phyloP scores from a whole-genome alignment of 1,140 invertebrate species.

The Antheraea mylitta region DNA sequence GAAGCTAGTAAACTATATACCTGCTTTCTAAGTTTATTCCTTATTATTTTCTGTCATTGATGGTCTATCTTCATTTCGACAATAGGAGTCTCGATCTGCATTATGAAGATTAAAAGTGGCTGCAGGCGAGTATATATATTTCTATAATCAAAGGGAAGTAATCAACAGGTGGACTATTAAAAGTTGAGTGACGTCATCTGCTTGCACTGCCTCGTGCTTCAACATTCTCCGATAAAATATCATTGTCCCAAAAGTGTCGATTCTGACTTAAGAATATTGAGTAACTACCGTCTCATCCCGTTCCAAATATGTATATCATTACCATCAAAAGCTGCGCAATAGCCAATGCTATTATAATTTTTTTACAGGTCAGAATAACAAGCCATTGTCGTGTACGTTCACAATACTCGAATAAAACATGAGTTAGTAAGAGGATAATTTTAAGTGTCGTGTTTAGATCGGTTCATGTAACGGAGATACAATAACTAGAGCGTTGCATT shows the following conservation, averaged over 20 bases:
- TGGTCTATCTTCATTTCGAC: not conserved
- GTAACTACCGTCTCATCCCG: not conserved
- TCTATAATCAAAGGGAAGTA: conserved; percentile 21
- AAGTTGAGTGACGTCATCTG: conserved; percentile 17
- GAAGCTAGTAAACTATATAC: too few species aligned
- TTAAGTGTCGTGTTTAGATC: not conserved
- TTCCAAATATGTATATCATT: not conserved
- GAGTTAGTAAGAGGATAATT: not conserved
- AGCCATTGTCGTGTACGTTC: not conserved
- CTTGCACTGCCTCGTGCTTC: conserved; percentile 18
- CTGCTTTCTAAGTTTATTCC: too few species aligned
- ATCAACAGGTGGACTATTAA: conserved; percentile 24
- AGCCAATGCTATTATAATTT: not conserved
- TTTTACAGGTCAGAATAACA: not conserved
- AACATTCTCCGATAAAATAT: conserved; percentile 42
- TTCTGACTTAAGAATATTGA: conserved; percentile 15
- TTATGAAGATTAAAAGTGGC: conserved; percentile 5
- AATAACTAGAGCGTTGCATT: conserved; percentile 66
- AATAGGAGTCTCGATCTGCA: not conserved
- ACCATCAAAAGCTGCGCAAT: not conserved
- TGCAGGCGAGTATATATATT: conserved; percentile 15
- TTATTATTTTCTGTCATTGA: not conserved
- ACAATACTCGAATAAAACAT: not conserved
- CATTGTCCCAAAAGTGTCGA: conserved; percentile 27
- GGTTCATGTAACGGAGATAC: conserved; percentile 33